Conservation (phyloP, 2,113 vertebrate species). For the Ciconia stormi region DNA sequence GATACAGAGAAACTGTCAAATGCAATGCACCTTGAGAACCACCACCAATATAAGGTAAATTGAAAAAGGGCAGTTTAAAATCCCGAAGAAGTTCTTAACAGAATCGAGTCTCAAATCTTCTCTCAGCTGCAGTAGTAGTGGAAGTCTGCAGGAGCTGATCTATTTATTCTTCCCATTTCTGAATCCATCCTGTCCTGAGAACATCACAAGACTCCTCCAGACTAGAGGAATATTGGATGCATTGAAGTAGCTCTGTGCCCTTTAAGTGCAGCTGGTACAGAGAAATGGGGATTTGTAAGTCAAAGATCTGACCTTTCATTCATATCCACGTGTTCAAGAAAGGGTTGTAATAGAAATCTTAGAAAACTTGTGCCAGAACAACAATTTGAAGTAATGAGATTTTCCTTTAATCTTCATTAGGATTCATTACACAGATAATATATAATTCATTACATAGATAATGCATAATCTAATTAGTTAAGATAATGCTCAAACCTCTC, state of each 20-base stretch:
- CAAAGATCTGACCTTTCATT: not conserved
- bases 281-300: not conserved
- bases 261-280: not conserved
- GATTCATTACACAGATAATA: not conserved
- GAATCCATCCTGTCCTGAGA: not conserved
- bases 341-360: not conserved
- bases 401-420: slow-evolving; percentile 24
- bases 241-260: not conserved
- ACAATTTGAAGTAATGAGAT: slow-evolving; percentile 12
- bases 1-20: not conserved
- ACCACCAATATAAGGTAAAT: not conserved
- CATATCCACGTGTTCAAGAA: not conserved
- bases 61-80: not conserved
- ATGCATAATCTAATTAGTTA: slow-evolving; percentile 8
- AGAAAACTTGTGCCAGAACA: not conserved
- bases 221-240: not conserved
- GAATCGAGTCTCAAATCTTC: not conserved
- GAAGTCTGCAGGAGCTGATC: not conserved
- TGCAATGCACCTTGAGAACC: not conserved
- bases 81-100: not conserved
- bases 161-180: not conserved
- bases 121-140: not conserved
- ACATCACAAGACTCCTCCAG: not conserved
- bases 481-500: not conserved
- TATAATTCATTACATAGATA: not conserved